Evolutionary conservation across 2,888 invertebrate genomes (phyloP).

Genomic region (Dynastes tityus): DNA sequence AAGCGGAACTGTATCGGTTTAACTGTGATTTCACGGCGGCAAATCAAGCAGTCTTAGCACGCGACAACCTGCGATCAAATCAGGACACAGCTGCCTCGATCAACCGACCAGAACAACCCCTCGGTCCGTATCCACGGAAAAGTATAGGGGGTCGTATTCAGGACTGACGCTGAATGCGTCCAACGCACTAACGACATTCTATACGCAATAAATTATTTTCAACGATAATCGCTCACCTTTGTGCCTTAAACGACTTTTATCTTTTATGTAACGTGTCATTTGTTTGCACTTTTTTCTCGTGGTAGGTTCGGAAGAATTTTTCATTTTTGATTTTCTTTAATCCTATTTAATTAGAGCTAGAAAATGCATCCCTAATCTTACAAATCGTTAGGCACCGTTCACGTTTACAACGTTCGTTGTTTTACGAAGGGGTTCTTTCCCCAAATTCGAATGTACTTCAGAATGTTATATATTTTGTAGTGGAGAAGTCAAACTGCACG

Average conservation of each 20-base stretch:
- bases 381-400: not conserved
- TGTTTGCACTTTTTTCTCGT: constrained; percentile 8
- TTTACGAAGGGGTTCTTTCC: constrained; percentile 44
- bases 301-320: not conserved
- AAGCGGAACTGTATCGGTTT: constrained; percentile 57
- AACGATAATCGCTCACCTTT: constrained; percentile 43
- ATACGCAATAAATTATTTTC: constrained; percentile 45
- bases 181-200: constrained; percentile 45
- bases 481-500: constrained; percentile 56
- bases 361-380: constrained; percentile 20
- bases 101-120: constrained; percentile 70
- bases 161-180: constrained; percentile 36
- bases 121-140: constrained; percentile 52
- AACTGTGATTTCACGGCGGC: constrained; percentile 62
- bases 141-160: constrained; percentile 46
- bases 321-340: not conserved
- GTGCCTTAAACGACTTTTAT: constrained; percentile 45
- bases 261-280: constrained; percentile 42
- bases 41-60: constrained; percentile 55
- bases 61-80: constrained; percentile 66
- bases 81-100: constrained; percentile 70
- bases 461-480: constrained; percentile 57
- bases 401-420: not conserved
- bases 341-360: not conserved
- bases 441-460: constrained; percentile 52